Base-by-base conservation (phyloP, 2,797 vertebrate genomes). In the Danio kyathit region DNA sequence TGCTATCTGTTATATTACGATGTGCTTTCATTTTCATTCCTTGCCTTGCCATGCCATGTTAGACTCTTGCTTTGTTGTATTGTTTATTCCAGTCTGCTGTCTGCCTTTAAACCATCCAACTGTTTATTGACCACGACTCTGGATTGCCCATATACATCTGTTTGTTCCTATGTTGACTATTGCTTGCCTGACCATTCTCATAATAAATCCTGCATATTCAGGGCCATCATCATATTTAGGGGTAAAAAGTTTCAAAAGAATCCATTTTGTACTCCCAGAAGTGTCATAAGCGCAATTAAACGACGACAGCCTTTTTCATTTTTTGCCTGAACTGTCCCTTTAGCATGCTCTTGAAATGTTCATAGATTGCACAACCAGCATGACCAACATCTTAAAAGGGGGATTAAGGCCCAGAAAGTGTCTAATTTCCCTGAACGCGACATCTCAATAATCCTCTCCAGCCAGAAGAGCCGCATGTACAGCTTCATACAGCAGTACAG, bases 361-460 rank as follows among this genome's bases (percentile, higher is more conserved):
- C 44, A 38, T 41, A 54, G 74, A 66, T 66, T 66, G 49, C 40
- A 54, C 21, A 0, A 65, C 65, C n/a, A 54, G 48, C 74, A 76
- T 76, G 74, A 65, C 40, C 49, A 56, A 43, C 13, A 56, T 56
- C 51, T 76, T 44, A 29, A 76, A 66, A 66, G 13, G 17, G 17
- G 61, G 61, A 76, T 76, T 76, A 29, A 76, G 40, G 10, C 38
- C 38, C 16, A 44, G 52, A 65, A 76, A 65, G 16, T 43, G 61
- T 43, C 3, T 56, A n/a, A 76, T 76, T 76, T 56, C 40, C 48
- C 49, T 21, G 48, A 54, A 54, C 48, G 13, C 5, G 17, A 44
- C 74, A 66, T 76, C 61, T 76, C 21, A 75, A 75, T 75, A 76
- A 66, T 76, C 61, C 49, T 66, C 29, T 76, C 48, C 74, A 66